Percentiles rank a stretch among this genome's conserved stretches.
phyloP scores from a whole-genome alignment of 2,797 vertebrate species.

The Onychomys arenicola region DNA sequence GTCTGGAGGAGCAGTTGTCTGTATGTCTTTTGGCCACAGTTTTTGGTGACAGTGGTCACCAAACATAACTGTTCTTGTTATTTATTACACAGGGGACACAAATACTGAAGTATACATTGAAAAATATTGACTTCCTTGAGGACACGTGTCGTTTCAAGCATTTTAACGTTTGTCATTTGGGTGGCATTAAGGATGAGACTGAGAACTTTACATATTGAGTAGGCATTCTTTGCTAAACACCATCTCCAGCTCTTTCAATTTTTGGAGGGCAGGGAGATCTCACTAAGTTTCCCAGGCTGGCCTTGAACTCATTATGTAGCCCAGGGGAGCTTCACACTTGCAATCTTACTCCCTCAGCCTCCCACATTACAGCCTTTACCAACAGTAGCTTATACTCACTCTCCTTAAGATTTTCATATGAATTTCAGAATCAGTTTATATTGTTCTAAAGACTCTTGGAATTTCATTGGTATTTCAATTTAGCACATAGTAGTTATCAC shows the following conservation, averaged over 20 bases:
- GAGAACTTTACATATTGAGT: not conserved
- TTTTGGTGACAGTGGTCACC: conserved; percentile 1
- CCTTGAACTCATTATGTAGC: not conserved
- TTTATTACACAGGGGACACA: not conserved
- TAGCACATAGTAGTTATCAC: not conserved
- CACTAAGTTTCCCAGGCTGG: not conserved
- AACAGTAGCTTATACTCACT: not conserved
- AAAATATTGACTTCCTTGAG: not conserved
- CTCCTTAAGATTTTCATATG: not conserved
- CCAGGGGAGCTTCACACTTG: not conserved
- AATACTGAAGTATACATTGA: not conserved
- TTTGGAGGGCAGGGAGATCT: not conserved
- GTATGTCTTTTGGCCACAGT: not conserved
- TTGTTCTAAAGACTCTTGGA: not conserved
- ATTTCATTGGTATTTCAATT: not conserved
- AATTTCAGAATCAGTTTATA: conserved; percentile 25
- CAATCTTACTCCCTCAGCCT: too few species aligned
- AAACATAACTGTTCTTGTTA: not conserved
- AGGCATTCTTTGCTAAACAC: not conserved
- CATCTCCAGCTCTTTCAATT: not conserved
- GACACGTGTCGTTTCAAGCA: not conserved
- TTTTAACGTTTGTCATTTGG: conserved; percentile 21
- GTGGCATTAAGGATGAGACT: not conserved
- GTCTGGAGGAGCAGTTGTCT: conserved; percentile 3
- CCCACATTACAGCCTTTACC: not conserved